Conservation (phyloP, 2,888 invertebrate genomes). For the Netelia inedita region DNA sequence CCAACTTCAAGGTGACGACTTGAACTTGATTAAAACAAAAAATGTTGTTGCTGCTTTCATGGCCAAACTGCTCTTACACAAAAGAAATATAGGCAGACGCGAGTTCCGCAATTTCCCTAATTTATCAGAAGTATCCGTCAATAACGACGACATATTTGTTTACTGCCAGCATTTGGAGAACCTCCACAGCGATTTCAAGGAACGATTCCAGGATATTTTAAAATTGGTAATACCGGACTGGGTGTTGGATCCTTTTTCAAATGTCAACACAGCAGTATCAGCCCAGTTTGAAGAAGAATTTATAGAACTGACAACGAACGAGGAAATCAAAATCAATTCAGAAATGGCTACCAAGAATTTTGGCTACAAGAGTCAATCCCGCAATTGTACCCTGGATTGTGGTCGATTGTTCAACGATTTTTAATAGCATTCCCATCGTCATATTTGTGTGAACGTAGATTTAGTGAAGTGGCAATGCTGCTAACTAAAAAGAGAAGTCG, state of each 20-base stretch:
- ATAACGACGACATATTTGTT: not conserved
- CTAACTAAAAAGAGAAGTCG: not conserved
- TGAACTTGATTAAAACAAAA: not conserved
- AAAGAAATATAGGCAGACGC: not conserved
- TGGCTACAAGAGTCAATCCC: constrained; percentile 44
- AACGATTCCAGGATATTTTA: constrained; percentile 2
- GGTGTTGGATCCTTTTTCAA: not conserved
- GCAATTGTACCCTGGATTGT: too few relatives aligned
- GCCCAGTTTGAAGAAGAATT: not conserved
- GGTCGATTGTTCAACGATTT: too few relatives aligned
- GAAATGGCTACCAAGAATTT: not conserved
- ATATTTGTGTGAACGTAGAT: not conserved
- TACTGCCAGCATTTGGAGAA: not conserved
- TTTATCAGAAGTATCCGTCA: not conserved
- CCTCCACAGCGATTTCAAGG: constrained; percentile 1
- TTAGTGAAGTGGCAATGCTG: not conserved
- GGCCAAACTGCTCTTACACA: not conserved
- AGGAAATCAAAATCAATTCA: too few relatives aligned
- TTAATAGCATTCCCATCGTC: not conserved
- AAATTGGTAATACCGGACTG: not conserved
- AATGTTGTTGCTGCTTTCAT: not conserved
- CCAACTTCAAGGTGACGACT: not conserved
- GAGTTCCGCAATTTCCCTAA: not conserved
- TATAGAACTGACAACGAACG: not conserved
- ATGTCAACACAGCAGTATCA: not conserved